Conservation (phyloP, 2,888 invertebrate genomes). For the Cybosia mesomella region DNA sequence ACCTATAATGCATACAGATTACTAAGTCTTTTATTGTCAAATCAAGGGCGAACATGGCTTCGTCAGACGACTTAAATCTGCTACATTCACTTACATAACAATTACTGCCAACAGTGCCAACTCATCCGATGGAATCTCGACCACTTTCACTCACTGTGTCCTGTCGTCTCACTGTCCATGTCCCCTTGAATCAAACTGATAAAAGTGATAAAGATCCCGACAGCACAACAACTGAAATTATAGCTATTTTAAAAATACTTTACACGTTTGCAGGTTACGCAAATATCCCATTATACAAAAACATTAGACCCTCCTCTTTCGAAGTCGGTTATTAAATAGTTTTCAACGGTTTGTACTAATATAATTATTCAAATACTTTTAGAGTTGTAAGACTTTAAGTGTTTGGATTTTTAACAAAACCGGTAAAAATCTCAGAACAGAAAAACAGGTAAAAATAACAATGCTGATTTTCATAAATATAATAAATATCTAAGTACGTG, state of each 20-base stretch:
- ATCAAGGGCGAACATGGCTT: slow-evolving; percentile 37
- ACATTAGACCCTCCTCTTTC: no score
- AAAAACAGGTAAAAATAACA: neutral
- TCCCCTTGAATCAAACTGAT: slow-evolving; percentile 29
- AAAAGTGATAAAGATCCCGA: slow-evolving; percentile 30
- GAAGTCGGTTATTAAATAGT: neutral
- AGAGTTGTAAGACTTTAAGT: no score
- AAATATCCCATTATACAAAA: no score
- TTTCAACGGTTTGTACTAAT: neutral
- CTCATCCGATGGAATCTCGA: slow-evolving; percentile 44
- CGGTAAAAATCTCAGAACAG: neutral
- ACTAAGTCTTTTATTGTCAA: slow-evolving; percentile 44
- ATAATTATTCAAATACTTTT: neutral
- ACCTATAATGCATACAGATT: slow-evolving; percentile 18
- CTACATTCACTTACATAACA: slow-evolving; percentile 53
- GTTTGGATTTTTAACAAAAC: no score
- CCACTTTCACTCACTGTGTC: slow-evolving; percentile 47
- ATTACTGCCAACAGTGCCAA: slow-evolving; percentile 44
- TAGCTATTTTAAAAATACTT: neutral
- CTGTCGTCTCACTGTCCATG: slow-evolving; percentile 21
- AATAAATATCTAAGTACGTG: neutral
- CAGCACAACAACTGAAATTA: neutral
- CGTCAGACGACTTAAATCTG: slow-evolving; percentile 36
- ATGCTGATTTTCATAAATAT: neutral
- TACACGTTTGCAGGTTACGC: neutral